These are phyloP conservation scores for Hirudo medicinalis DNA, from an alignment of 1,140 invertebrate genomes.

Conservation along the genomic window DNA sequence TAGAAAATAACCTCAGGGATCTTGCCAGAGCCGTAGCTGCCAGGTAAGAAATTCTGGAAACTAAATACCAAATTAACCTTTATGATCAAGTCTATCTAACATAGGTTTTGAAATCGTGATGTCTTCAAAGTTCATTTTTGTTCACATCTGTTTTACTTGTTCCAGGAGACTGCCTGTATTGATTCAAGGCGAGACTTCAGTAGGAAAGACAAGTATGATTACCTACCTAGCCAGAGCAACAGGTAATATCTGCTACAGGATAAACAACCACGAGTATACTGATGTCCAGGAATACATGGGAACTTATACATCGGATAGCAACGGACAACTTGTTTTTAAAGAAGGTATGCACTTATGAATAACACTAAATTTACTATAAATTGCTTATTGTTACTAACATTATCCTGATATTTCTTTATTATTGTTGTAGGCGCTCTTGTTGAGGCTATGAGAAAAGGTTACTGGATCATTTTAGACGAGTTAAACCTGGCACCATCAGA, in stretches of 20 bases:
- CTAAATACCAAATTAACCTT: no score
- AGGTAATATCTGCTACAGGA: constrained; percentile 84
- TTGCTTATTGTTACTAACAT: no score
- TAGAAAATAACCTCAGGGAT: constrained; percentile 75
- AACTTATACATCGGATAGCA: constrained; percentile 68
- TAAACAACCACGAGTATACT: constrained; percentile 99
- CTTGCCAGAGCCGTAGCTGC: constrained; percentile 73
- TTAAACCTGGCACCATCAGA: constrained; percentile 94
- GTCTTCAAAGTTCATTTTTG: no score
- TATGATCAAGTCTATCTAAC: no score
- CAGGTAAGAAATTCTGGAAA: constrained; percentile 41
- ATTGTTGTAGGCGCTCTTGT: constrained; percentile 57
- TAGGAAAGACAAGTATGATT: constrained; percentile 95
- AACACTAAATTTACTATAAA: no score
- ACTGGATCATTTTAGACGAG: constrained; percentile 98
- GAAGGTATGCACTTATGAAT: constrained; percentile 52
- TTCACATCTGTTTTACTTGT: no score
- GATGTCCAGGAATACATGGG: constrained; percentile 90
- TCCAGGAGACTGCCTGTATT: constrained; percentile 60
- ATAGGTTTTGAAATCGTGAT: no score
- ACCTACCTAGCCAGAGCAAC: constrained; percentile 76
- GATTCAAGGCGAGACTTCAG: constrained; percentile 89
- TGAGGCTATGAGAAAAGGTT: constrained; percentile 86
- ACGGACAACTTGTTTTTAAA: constrained; percentile 77
- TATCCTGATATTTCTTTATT: no score